Evolutionary conservation across 37 sponge, comb jelly and placozoan genomes (phyloP).

Genomic region (Beroe ovata): DNA sequence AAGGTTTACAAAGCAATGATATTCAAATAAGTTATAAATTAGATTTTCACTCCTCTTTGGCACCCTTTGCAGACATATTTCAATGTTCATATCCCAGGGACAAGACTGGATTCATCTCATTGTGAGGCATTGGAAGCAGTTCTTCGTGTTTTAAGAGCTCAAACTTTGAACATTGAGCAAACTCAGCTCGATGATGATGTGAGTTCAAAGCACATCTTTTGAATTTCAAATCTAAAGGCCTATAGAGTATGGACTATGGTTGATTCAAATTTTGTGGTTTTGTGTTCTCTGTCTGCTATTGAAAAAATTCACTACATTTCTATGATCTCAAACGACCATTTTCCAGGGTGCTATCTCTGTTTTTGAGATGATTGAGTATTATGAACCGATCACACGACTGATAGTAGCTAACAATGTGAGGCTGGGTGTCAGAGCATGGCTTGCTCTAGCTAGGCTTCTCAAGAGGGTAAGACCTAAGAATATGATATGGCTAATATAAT

Average conservation of each 20-base stretch:
- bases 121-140: slow-evolving; percentile 60
- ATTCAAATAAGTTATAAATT: too few species aligned
- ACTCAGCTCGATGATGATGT: slow-evolving; percentile 67
- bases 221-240: too few species aligned
- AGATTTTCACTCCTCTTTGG: too few species aligned
- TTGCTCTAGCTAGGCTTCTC: slow-evolving; percentile 27
- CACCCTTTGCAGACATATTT: neutral
- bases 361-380: slow-evolving; percentile 57
- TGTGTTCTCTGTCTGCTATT: too few species aligned
- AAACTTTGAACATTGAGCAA: slow-evolving; percentile 64
- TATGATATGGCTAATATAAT: too few species aligned
- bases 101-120: slow-evolving; percentile 24
- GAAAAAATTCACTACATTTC: too few species aligned
- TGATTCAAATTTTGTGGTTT: too few species aligned
- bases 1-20: too few species aligned
- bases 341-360: slow-evolving; percentile 48
- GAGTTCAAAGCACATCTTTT: too few species aligned
- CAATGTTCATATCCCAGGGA: neutral
- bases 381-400: slow-evolving; percentile 21
- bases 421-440: slow-evolving; percentile 20
- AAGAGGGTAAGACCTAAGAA: slow-evolving; percentile 35
- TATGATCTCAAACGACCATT: too few species aligned
- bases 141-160: slow-evolving; percentile 27
- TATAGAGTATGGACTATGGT: too few species aligned
- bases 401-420: slow-evolving; percentile 52